Base-by-base conservation (phyloP, 2,888 invertebrate genomes). In the Chesias legatella region DNA sequence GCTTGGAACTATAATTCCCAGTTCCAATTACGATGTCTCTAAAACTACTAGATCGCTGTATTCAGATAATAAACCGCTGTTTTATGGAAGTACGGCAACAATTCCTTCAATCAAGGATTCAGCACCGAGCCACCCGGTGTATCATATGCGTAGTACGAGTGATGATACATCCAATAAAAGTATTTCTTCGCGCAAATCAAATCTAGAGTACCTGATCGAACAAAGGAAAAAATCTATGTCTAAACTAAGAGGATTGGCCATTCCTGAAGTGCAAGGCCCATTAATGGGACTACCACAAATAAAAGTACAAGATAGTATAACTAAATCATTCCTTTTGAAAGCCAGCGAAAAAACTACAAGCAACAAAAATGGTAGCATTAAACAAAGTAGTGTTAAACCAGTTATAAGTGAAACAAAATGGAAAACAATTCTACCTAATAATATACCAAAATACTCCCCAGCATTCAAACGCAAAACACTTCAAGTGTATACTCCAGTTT, bases 191-290 rank as follows among this genome's bases (percentile, higher is more conserved):
- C 90, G 92, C 50, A 91, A 91, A 67, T 91, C 91, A 1, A 93
- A 93, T 47, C 89, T 95, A 63, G 93, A 92, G 60, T 92, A 93
- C 56, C 80, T 96, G 54, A 91, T 94, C 57, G 96, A 96, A 74
- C 95, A 95, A 70, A 90, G 96, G 39, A 92, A 93, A 53, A 93
- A 93, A 65, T 94, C 94, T 10, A 91, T 95, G 79, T 94, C 95
- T 1, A 96, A 96, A 76, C 79, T 97, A 43, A 91, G 95, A 63
- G 96, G 96, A n/a, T 82, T 97, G 58, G 94, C 95, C 21, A 97
- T 97, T 67, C 96, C 96, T 3, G 96, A 96, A 79, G 88, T 90
- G 38, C 91, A 91, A 67, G 74, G 76, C 10, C 90, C 92, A 23
- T 90, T 92, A 34, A 86, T 93, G 31, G 94, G 95, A 78, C 83